A percentile compares a stretch with the other conserved stretches of the same genome.
phyloP scores from a whole-genome alignment of 2,888 invertebrate genomes.

The Brachyptera putata region DNA sequence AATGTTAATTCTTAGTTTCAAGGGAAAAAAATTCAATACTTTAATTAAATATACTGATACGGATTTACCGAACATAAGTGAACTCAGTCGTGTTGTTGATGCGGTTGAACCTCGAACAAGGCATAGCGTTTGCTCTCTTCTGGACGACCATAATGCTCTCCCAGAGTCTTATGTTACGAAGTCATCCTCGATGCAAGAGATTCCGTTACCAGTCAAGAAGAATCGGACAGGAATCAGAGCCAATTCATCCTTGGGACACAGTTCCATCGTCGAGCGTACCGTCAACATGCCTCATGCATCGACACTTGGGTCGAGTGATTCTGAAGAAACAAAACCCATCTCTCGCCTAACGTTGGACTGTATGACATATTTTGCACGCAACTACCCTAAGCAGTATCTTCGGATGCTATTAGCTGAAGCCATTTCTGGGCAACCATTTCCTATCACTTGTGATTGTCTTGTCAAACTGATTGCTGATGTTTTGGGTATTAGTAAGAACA shows the following conservation, averaged over 20 bases:
- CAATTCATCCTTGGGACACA: not conserved
- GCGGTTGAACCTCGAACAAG: not conserved
- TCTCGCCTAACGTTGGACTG: conserved; percentile 25
- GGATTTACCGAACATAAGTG: conserved; percentile 16
- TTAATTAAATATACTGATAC: conserved; percentile 13
- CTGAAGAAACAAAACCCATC: not conserved
- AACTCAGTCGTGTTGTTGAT: conserved; percentile 17
- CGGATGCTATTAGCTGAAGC: conserved; percentile 25
- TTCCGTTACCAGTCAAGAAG: not conserved
- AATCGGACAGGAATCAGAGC: not conserved
- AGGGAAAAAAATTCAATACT: conserved; percentile 14
- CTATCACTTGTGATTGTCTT: conserved; percentile 23
- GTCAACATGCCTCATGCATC: not conserved
- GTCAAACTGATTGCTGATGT: conserved; percentile 16
- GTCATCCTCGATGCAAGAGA: not conserved
- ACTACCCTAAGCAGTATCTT: conserved; percentile 21
- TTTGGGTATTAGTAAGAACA: conserved; percentile 19
- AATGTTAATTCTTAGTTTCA: conserved; percentile 17
- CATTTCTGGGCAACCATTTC: conserved; percentile 19
- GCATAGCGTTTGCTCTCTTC: not conserved
- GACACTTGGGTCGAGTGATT: too few species aligned
- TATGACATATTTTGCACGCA: conserved; percentile 25
- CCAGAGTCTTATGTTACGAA: not conserved
- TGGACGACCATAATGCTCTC: not conserved
- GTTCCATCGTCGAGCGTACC: not conserved